These are phyloP conservation scores for Pangasius krempfi DNA, from an alignment of 2,797 vertebrate species.

Conservation along the genomic window DNA sequence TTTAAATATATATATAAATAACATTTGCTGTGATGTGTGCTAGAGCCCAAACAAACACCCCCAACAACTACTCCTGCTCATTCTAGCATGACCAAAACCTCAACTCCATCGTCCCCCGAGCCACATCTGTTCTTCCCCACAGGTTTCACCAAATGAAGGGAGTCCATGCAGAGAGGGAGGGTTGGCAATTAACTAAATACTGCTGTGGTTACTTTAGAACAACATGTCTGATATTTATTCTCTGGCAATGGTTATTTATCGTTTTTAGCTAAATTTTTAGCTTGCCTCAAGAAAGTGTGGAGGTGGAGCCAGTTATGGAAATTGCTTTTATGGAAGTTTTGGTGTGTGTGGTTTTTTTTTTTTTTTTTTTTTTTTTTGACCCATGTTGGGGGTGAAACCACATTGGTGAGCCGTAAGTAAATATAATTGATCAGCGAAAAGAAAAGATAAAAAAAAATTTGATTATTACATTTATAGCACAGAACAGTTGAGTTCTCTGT, in stretches of 20 bases:
- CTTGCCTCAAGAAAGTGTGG: not conserved
- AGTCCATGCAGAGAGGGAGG: too few relatives aligned
- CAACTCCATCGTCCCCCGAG: not conserved
- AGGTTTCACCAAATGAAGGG: constrained; percentile 5
- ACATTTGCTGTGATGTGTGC: not conserved
- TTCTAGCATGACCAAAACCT: not conserved
- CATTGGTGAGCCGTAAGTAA: not conserved
- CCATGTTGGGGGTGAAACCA: not conserved
- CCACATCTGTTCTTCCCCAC: constrained; percentile 6
- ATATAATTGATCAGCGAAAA: not conserved
- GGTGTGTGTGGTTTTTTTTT: not conserved
- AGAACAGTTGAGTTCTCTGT: not conserved
- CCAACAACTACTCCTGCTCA: not conserved
- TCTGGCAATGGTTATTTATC: not conserved
- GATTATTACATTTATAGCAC: not conserved
- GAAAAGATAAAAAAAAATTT: not conserved
- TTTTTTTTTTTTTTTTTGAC: not conserved
- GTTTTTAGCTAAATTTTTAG: not conserved
- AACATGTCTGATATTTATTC: not conserved
- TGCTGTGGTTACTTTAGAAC: not conserved
- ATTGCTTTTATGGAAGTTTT: not conserved
- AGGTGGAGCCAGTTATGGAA: not conserved
- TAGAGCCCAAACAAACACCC: not conserved
- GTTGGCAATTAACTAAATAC: not conserved
- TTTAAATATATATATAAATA: too few relatives aligned